Base-by-base conservation (phyloP, 2,113 vertebrate species). In the Phoenicopterus ruber region DNA sequence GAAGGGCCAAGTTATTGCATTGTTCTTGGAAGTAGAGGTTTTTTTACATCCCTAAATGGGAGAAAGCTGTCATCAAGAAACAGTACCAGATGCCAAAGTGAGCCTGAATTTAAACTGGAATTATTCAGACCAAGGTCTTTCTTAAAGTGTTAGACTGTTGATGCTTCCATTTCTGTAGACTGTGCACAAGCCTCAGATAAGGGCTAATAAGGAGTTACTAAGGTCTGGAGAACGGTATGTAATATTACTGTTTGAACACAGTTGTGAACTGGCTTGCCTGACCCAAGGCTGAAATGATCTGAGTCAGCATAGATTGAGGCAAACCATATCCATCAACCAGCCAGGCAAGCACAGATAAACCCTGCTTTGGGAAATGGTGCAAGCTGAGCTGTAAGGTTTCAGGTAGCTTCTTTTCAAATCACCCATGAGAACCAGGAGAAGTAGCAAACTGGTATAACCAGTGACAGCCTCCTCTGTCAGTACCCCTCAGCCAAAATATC, bases 181-280 rank as follows among this genome's bases (percentile, higher is more conserved):
- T 58, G 18, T 0, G 2, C 24, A 36, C 16, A n/a, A 58, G 36
- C 21, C 18, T 77, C 31, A 67, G 44, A 28, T 47, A 73, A 88
- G 10, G 5, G 11, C 31, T 82, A 76, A 42, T 3, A 72, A 62
- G 13, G 13, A 66, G 38, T 44, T 26, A 47, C 12, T 26, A 13
- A 62, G 13, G 8, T 61, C 17, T 66, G 22, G 38, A 49, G 62
- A 78, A 66, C 0, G 0, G 10, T 44, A 32, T 1, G 1, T 49
- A 58, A 14, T 7, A 17, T 20, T 44, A 32, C 11, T 11, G 1
- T 82, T 67, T 47, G 55, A 78, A 74, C 7, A 55, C 4, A 20
- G 25, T 26, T 71, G 24, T 57, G 72, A 76, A 71, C 38, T 44
- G 10, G 67, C 12, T 17, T 67, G 8, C 7, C 32, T 74, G 42